These are phyloP conservation scores for Bambusicola thoracicus DNA, from an alignment of 2,113 vertebrate species.

Conservation along the genomic window DNA sequence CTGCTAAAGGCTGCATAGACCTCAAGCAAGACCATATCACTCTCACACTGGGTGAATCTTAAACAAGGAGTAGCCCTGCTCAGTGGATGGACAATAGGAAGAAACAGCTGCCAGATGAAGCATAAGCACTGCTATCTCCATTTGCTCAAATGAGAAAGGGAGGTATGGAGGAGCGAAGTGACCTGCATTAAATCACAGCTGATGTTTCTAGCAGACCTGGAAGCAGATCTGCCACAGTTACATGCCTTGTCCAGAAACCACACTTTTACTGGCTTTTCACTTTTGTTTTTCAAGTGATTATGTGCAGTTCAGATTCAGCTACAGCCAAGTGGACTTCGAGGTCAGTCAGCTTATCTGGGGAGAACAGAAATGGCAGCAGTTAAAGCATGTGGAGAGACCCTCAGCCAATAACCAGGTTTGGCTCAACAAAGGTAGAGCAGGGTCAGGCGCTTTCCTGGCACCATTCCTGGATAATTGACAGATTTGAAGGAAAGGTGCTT, in stretches of 20 bases:
- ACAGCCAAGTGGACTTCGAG: background rate
- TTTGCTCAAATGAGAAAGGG: background rate
- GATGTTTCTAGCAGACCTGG: background rate
- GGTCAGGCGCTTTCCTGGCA: background rate
- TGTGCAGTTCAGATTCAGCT: background rate
- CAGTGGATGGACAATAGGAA: background rate
- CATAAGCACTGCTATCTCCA: background rate
- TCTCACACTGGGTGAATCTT: accelerated
- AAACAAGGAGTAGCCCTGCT: background rate
- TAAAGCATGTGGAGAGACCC: background rate
- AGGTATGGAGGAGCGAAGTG: accelerated
- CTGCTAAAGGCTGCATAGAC: background rate
- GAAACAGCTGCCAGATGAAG: accelerated
- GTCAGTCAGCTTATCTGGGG: background rate
- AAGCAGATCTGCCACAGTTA: background rate
- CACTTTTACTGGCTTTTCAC: background rate
- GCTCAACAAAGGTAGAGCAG: background rate
- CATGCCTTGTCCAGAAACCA: background rate
- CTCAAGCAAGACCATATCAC: background rate
- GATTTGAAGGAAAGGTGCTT: slow-evolving; percentile 25
- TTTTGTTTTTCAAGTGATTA: background rate
- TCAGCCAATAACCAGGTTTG: background rate
- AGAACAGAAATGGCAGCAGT: background rate
- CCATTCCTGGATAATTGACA: background rate
- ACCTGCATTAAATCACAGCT: background rate